phyloP scores from a whole-genome alignment of 1,140 invertebrate genomes.

The Drosophila kohkoa region DNA sequence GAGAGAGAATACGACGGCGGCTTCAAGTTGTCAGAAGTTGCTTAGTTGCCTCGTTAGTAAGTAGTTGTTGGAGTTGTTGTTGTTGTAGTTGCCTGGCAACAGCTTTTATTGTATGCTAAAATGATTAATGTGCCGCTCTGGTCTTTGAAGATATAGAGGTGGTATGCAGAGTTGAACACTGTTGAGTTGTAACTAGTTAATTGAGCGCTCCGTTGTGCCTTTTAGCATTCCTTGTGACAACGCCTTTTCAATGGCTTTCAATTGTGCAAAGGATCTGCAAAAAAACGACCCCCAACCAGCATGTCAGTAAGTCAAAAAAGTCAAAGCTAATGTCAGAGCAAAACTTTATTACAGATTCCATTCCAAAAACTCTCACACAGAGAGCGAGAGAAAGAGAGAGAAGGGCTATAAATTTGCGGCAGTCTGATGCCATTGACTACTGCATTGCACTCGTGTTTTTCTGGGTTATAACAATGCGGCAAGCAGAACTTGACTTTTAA shows the following conservation, averaged over 20 bases:
- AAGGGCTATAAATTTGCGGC: background rate
- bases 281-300: constrained; percentile 2
- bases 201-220: constrained; percentile 66
- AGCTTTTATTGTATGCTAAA: constrained; percentile 73
- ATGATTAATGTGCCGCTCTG: constrained; percentile 69
- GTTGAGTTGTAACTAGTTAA: constrained; percentile 66
- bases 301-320: constrained; percentile 58
- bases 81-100: constrained; percentile 27
- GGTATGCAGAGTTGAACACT: constrained; percentile 36
- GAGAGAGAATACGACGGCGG: constrained; percentile 13
- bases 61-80: constrained; percentile 26
- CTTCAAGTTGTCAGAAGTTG: constrained; percentile 69
- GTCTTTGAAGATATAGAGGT: constrained; percentile 14
- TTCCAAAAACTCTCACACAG: background rate
- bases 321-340: constrained; percentile 59
- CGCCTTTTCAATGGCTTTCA: constrained; percentile 66
- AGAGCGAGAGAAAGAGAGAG: background rate
- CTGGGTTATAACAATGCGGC: constrained; percentile 82
- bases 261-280: constrained; percentile 35
- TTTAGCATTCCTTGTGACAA: constrained; percentile 42
- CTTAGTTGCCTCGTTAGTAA: constrained; percentile 66
- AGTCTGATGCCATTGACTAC: constrained; percentile 43
- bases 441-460: constrained; percentile 81
- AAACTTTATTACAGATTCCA: constrained; percentile 68
- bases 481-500: constrained; percentile 82